Percentiles rank a stretch among this genome's conserved stretches.
These are phyloP conservation scores for Argyrosomus regius DNA, from an alignment of 2,797 vertebrate genomes.

Conservation along the genomic window DNA sequence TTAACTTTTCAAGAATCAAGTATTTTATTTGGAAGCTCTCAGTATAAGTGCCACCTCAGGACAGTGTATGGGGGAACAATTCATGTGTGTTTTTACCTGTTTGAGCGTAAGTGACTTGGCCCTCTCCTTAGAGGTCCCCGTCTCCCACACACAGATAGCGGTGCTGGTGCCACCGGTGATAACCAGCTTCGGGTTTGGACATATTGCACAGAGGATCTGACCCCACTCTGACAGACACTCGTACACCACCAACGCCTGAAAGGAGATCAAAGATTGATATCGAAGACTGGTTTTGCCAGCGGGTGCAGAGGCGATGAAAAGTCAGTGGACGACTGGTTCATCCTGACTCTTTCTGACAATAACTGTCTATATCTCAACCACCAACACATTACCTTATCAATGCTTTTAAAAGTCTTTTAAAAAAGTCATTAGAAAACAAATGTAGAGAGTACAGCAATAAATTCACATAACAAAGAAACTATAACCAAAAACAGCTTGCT, in stretches of 20 bases:
- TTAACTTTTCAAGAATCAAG: neutral
- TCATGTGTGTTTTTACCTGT: constrained; percentile 86
- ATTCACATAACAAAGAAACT: neutral
- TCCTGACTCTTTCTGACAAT: neutral
- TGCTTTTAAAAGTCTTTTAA: neutral
- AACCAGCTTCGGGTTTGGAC: constrained; percentile 94
- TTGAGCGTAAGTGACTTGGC: constrained; percentile 93
- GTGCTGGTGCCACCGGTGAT: constrained; percentile 96
- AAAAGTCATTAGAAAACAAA: neutral
- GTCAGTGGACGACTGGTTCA: too few relatives aligned
- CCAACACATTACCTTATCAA: neutral
- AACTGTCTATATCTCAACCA: neutral
- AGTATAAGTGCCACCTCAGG: too few relatives aligned
- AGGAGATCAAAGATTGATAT: neutral
- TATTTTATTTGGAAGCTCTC: neutral
- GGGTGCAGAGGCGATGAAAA: neutral
- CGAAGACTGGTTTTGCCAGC: neutral
- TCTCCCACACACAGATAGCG: constrained; percentile 97
- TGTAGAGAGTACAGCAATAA: neutral
- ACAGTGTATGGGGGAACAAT: neutral
- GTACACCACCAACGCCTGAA: constrained; percentile 94
- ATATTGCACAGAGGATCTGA: constrained; percentile 96
- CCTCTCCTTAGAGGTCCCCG: constrained; percentile 94
- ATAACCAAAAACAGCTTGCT: neutral
- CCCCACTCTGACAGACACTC: constrained; percentile 98